Percentiles rank a stretch among this genome's conserved stretches.
Evolutionary conservation across 2,113 vertebrate genomes (phyloP).

Genomic region (Centrocercus urophasianus): DNA sequence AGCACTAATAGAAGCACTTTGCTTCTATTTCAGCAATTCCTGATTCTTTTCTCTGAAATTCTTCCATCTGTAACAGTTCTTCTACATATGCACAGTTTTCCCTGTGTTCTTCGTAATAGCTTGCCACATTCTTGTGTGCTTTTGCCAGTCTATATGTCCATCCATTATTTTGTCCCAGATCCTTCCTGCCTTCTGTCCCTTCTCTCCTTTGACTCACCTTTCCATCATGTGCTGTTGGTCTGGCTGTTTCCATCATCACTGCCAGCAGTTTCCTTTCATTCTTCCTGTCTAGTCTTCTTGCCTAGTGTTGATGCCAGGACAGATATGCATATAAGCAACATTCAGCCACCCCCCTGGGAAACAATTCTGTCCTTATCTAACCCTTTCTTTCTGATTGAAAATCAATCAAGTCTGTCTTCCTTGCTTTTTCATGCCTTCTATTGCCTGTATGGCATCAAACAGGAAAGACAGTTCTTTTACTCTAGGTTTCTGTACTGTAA

Average conservation of each 20-base stretch:
- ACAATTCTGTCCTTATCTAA: not conserved
- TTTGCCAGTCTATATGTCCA: not conserved
- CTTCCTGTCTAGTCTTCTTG: not conserved
- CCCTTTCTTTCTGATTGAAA: not conserved
- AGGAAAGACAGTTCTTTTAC: not conserved
- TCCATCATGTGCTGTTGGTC: not conserved
- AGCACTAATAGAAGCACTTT: not conserved
- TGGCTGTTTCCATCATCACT: accelerated
- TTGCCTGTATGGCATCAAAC: not conserved
- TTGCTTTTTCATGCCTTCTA: not conserved
- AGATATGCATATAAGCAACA: not conserved
- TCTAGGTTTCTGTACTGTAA: not conserved
- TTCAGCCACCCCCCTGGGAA: not conserved
- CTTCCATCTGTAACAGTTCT: not conserved
- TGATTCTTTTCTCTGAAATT: not conserved
- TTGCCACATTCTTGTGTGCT: not conserved
- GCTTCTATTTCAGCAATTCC: not conserved
- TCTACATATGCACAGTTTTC: not conserved
- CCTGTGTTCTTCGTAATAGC: not conserved
- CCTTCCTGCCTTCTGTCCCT: not conserved
- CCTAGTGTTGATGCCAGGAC: not conserved
- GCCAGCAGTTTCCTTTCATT: not conserved
- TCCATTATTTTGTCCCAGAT: not conserved
- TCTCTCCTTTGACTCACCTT: not conserved
- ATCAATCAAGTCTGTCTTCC: not conserved